Evolutionary conservation across 2,797 vertebrate species (phyloP), one percentile per base, ranked within the genome.

Genomic region (Harpagifer antarcticus): DNA sequence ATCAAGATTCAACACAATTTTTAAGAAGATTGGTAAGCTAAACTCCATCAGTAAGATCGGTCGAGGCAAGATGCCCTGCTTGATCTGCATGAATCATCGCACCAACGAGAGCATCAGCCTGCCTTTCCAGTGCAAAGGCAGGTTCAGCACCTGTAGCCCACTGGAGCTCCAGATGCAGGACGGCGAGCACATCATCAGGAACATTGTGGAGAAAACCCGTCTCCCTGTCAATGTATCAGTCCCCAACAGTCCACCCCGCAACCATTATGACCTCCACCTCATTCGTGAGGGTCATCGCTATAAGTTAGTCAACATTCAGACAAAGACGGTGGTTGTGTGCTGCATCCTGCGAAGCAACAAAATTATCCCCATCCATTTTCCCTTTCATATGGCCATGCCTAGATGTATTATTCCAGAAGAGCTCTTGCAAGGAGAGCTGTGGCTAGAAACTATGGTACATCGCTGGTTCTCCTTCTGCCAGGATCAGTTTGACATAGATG

Each of bases 41-140:
- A 98, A 99, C 86, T 99, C 98, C 8, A 97, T 99, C 85, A 95
- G 96, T 88, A 98, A 96, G 84, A 93, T 99, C 1, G 97, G 97
- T 1, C 96, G 97, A 53, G 95, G 98, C 67, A 99, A 99, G 94
- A 99, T 99, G 98, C 98, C 98, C 0, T 99, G 98, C 82, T 94
- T 99, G 77, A 99, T 99, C 76, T 99, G 98, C 92, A 99, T 99
- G 98, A 99, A 99, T 87, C 98, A 99, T 88, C 96, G 98, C 91
- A 99, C 98, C 92, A 99, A 99, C 0, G 98, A 99, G 90, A 99
- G 98, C 92, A 96, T 99, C 88, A 99, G 98, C 91, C 96, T 99
- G 67, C 98, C 98, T 0, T 99, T 99, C 91, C 98, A 99, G 86
- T 99, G 98, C 86, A 98, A 98, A 81, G 98, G 98, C 70, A 91